phyloP scores from a whole-genome alignment of 2,888 invertebrate genomes.

The Nephrotoma guestfalica region DNA sequence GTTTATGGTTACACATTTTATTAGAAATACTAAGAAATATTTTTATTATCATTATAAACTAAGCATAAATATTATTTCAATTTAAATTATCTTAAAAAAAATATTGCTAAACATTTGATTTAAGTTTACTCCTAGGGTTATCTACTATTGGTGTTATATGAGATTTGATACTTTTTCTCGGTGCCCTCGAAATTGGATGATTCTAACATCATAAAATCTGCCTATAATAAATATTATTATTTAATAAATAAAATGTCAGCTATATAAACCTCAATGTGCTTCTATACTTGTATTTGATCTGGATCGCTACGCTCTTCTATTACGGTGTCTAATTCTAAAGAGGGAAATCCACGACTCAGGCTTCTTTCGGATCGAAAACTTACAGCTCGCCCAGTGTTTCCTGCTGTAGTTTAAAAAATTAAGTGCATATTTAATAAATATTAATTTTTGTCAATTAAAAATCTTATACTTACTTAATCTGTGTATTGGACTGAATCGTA shows the following conservation, averaged over 20 bases:
- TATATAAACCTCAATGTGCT: no score
- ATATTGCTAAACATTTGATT: not conserved
- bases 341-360: conserved; percentile 58
- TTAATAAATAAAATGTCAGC: no score
- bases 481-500: conserved; percentile 59
- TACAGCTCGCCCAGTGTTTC: conserved; percentile 42
- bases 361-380: conserved; percentile 48
- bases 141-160: not conserved
- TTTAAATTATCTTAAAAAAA: not conserved
- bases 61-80: not conserved
- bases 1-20: not conserved
- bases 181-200: not conserved
- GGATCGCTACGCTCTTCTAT: conserved; percentile 70
- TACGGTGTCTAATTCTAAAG: conserved; percentile 68
- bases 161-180: not conserved
- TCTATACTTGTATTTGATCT: conserved; percentile 42
- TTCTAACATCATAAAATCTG: not conserved
- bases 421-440: not conserved
- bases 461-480: conserved; percentile 43
- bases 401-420: conserved; percentile 22
- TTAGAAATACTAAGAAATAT: not conserved
- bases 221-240: not conserved
- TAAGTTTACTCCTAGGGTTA: not conserved
- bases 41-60: not conserved
- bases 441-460: not conserved